phyloP scores from a whole-genome alignment of 2,888 invertebrate genomes.

The Napeogenes inachia region DNA sequence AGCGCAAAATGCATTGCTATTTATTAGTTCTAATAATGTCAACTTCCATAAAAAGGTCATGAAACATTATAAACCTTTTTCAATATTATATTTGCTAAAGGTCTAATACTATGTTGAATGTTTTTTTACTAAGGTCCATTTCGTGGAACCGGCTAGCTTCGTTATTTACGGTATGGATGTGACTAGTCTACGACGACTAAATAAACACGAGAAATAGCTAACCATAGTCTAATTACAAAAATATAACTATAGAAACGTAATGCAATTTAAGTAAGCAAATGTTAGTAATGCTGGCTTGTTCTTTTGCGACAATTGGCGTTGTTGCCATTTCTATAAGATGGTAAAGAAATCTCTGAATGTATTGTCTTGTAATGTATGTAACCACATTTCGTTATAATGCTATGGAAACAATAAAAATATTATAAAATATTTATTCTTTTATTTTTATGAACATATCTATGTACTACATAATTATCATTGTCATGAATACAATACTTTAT shows the following conservation, averaged over 20 bases:
- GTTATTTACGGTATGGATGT: constrained; percentile 65
- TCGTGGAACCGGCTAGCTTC: constrained; percentile 50
- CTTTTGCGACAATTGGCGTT: too few species aligned
- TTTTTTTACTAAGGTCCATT: constrained; percentile 44
- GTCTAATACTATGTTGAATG: too few species aligned
- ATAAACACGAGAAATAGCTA: constrained; percentile 44
- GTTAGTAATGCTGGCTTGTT: background rate
- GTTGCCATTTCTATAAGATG: background rate
- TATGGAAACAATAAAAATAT: background rate
- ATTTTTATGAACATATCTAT: background rate
- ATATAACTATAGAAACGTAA: background rate
- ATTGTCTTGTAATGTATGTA: constrained; percentile 11
- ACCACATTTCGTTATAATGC: constrained; percentile 13
- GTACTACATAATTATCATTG: too few species aligned
- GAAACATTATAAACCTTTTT: background rate
- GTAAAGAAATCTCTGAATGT: background rate
- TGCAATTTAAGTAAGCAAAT: background rate
- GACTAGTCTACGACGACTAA: constrained; percentile 60
- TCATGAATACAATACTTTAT: too few species aligned
- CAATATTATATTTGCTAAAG: background rate
- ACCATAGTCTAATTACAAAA: background rate
- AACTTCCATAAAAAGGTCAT: too few species aligned
- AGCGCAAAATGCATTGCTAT: too few species aligned
- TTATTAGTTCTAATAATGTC: background rate
- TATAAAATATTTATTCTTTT: background rate